Base-by-base conservation (phyloP, 53 echinoderm and acorn worm species). In the Actinopyga echinites region DNA sequence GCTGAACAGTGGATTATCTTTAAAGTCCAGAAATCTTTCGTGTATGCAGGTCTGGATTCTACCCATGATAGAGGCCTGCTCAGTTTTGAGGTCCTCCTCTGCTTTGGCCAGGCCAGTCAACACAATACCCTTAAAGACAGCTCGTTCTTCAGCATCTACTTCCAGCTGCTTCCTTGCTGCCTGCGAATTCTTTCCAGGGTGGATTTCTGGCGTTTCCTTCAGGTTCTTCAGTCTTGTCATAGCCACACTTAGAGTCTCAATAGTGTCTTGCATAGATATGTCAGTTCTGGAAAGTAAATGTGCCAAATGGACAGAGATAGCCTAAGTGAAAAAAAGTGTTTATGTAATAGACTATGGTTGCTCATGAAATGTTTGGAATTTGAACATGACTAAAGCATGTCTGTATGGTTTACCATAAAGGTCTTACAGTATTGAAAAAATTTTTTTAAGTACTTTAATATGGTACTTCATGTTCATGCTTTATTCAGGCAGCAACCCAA, bases 201-300 rank as follows among this genome's bases (percentile, higher is more conserved):
- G 65, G n/a, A n/a, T n/a, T 11, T 64, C 65, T 64, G 65, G 26
- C 26, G 17, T 64, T 28, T 64, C 65, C n/a, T n/a, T n/a, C 65
- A 64, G 25, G 10, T 64, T 64, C 65, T 12, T 19, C 65, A 64
- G 25, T 23, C 65, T 64, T 23, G 65, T 23, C 65, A 64, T 64
- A 11, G 65, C 65, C 17, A 64, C 65, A 23, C 65, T 23, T 11
- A 19, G 65, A 64, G 65, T 64, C 21, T 64, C 65, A 20, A 64
- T 64, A 12, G 65, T 64, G 10, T 64, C 65, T 23, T 64, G 65
- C 65, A 64, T 64, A 28, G 65, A 23, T 64, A 64, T 64, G n/a
- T n/a, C n/a, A n/a, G n/a, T n/a, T n/a, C n/a, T n/a, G n/a, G n/a
- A n/a, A n/a, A n/a, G n/a, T n/a, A n/a, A n/a, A n/a, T n/a, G n/a